Percentiles rank a stretch among this genome's conserved stretches.
Conservation (phyloP, 2,888 invertebrate species). For the Rhagonycha fulva region DNA sequence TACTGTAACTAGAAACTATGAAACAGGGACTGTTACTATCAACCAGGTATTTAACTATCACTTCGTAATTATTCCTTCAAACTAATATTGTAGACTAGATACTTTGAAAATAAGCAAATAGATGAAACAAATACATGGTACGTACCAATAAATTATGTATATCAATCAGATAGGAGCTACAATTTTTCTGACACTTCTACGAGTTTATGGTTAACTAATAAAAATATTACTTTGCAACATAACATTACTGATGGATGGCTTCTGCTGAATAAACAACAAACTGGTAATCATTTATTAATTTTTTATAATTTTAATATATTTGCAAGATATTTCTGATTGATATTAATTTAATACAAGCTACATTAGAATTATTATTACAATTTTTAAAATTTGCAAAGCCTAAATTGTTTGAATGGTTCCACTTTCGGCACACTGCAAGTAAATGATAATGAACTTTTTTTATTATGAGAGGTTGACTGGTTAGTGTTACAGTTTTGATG, state of each 20-base stretch:
- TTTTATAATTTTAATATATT: not conserved
- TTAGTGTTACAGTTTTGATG: no score
- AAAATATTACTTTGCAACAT: constrained; percentile 4
- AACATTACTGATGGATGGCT: constrained; percentile 7
- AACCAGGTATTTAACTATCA: constrained; percentile 9
- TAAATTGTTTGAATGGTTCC: not conserved
- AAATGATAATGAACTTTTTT: no score
- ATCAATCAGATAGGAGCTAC: not conserved
- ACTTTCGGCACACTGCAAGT: not conserved
- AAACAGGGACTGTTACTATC: constrained; percentile 4
- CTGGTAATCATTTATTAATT: constrained; percentile 8
- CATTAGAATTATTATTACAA: not conserved
- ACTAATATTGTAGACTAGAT: not conserved
- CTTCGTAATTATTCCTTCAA: not conserved
- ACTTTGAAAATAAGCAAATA: not conserved
- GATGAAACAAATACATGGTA: not conserved
- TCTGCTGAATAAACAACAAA: constrained; percentile 17
- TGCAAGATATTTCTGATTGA: not conserved
- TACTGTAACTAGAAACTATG: constrained; percentile 20
- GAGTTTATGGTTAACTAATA: constrained; percentile 10
- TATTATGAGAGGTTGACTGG: no score
- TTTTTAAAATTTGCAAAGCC: not conserved
- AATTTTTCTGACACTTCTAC: constrained; percentile 4
- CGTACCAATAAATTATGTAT: constrained; percentile 10
- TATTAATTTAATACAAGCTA: no score